Evolutionary conservation across 2,888 invertebrate species (phyloP).

Genomic region (Prosapia bicincta): DNA sequence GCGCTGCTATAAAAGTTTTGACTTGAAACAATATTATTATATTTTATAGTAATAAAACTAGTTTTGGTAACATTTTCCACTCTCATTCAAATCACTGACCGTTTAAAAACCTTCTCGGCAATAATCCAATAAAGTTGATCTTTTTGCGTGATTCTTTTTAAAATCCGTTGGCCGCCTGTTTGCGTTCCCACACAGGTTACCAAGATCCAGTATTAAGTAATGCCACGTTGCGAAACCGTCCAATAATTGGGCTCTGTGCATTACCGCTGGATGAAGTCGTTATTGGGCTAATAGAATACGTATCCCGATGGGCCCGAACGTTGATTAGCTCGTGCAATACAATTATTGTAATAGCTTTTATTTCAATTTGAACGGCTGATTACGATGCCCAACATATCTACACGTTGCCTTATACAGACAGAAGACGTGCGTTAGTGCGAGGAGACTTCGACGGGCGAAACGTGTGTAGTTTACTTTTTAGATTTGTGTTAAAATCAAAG

Average conservation of each 20-base stretch:
- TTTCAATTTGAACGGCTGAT: not conserved
- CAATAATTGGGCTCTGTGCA: not conserved
- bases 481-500: conserved; percentile 2
- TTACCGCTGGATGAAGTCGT: not conserved
- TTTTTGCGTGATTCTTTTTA: not conserved
- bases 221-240: not conserved
- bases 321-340: not conserved
- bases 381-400: not conserved
- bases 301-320: not conserved
- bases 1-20: no score
- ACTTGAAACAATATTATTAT: no score
- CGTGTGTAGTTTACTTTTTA: not conserved
- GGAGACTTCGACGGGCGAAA: not conserved
- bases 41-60: no score
- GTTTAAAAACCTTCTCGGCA: no score
- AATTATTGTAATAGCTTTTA: not conserved
- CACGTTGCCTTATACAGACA: not conserved
- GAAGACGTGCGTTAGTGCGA: not conserved
- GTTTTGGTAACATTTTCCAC: no score
- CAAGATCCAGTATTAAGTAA: not conserved
- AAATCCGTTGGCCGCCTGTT: not conserved
- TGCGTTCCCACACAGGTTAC: no score
- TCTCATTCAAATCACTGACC: no score
- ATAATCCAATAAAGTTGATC: no score
- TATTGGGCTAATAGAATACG: not conserved